These are phyloP conservation scores for Styela clava DNA, from an alignment of 23 tunicate genomes.

Conservation along the genomic window DNA sequence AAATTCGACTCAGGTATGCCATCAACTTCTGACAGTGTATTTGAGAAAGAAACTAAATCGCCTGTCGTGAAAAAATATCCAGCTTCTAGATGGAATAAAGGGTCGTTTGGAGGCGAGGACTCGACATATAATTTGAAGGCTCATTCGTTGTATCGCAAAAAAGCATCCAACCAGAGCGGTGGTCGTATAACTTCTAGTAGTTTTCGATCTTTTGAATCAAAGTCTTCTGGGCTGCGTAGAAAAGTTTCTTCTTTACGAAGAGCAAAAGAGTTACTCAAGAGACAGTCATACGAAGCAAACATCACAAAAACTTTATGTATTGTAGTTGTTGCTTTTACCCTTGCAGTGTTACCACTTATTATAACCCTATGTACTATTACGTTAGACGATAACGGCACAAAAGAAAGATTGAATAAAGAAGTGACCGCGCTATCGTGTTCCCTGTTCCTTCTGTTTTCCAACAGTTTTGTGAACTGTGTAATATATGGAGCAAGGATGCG, in stretches of 20 bases:
- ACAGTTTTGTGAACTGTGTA: slow-evolving; percentile 70
- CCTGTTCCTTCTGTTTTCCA: slow-evolving; percentile 45
- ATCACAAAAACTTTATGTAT: slow-evolving; percentile 79
- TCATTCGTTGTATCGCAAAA: not conserved
- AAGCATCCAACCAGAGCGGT: slow-evolving; percentile 15
- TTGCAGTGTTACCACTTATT: slow-evolving; percentile 54
- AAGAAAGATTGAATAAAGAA: slow-evolving; percentile 20
- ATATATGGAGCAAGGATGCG: slow-evolving; percentile 92
- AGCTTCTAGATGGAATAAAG: not conserved
- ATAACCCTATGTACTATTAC: slow-evolving; percentile 5
- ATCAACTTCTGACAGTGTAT: slow-evolving; percentile 2
- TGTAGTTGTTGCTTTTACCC: slow-evolving; percentile 58
- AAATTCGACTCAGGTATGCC: not conserved
- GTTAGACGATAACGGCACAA: not conserved
- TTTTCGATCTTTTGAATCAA: slow-evolving; percentile 10
- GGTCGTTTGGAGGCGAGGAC: no score
- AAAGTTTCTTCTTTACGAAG: slow-evolving; percentile 52
- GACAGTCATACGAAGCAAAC: slow-evolving; percentile 62
- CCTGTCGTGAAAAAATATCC: not conserved
- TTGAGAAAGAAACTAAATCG: not conserved
- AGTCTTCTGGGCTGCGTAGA: slow-evolving; percentile 4
- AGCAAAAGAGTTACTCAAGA: slow-evolving; percentile 57
- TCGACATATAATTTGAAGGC: slow-evolving; percentile 13
- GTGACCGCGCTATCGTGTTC: slow-evolving; percentile 39
- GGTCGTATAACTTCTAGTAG: slow-evolving; percentile 27